Conservation (phyloP, 2,888 invertebrate species). For the Timema podura region DNA sequence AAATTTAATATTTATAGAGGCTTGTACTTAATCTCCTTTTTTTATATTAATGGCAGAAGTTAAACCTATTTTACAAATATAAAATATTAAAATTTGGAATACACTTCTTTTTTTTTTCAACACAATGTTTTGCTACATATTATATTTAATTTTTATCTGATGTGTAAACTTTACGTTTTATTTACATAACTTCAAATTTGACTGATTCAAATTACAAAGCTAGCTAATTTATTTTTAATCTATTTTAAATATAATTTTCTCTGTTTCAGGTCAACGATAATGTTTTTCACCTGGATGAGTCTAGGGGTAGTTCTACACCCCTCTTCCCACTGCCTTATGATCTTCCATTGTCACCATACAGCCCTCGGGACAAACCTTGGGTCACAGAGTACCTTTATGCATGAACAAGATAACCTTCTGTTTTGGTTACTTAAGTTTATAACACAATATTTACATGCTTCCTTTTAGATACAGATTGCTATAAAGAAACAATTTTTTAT, state of each 20-base stretch:
- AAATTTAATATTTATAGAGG: no score
- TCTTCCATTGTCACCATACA: slow-evolving; percentile 71
- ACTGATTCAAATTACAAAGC: not conserved
- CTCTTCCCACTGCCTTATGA: slow-evolving; percentile 74
- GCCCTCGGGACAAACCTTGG: slow-evolving; percentile 61
- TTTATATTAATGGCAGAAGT: no score
- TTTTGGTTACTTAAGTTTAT: no score
- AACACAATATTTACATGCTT: no score
- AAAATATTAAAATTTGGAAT: no score
- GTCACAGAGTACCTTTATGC: slow-evolving; percentile 18
- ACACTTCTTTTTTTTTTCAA: no score
- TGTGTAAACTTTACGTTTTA: slow-evolving; percentile 15
- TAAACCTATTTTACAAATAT: no score
- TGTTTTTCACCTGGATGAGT: slow-evolving; percentile 50
- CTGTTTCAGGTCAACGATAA: slow-evolving; percentile 54
- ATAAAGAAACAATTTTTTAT: no score
- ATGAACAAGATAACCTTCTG: not conserved
- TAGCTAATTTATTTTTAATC: slow-evolving; percentile 19
- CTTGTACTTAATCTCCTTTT: no score
- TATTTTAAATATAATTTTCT: slow-evolving; percentile 14
- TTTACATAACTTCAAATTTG: not conserved
- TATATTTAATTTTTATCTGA: not conserved
- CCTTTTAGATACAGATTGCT: no score
- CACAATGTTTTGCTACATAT: no score
- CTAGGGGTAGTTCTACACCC: slow-evolving; percentile 32